Base-by-base conservation (phyloP, 1,140 invertebrate species). In the Heterodera carotae region DNA sequence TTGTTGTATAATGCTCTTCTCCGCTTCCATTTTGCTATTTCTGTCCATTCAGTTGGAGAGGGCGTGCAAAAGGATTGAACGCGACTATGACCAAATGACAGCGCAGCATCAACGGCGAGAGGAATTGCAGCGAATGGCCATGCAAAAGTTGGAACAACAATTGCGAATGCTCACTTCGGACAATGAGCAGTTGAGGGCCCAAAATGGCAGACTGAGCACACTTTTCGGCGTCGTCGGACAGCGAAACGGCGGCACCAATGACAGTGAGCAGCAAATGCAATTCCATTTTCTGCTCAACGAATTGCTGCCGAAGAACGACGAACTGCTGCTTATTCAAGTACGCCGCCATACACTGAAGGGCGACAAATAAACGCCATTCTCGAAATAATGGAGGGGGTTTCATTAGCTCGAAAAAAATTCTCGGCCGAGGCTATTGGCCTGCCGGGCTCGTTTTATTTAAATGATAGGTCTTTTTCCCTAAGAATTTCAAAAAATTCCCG, bases 91-190 rank as follows among this genome's bases (percentile, higher is more conserved):
- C 34, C 80, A 82, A 69, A 48, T 74, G 64, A 27, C 69, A 18
- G 29, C 60, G 15, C 43, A 79, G 48, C 81, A 93, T 70, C 93
- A 95, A 84, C 91, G 94, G 70, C 89, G 94, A 59, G 94, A 97
- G 88, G 90, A 92, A 76, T 88, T 97, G 4, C 94, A 96, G 89
- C 89, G 92, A 66, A 92, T 93, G 2, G 93, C 94, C 53, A 90
- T 94, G 75, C 89, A 91, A 39, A 91, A 93, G 72, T 89, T 97
- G 79, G 94, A 96, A 87, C 91, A 91, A 22, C 93, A 96, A 88
- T 91, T 93, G 64, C 91, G 92, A 83, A 90, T 92, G 64, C 88
- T 95, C 67, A 92, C 92, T 71, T 56, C 60, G 27, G 80, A 85
- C n/a, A 82, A 79, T 27, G 82, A 79, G 33, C 59, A 66, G 56